These are phyloP conservation scores for Ammodytes marinus DNA, from an alignment of 2,113 vertebrate species.

Conservation along the genomic window DNA sequence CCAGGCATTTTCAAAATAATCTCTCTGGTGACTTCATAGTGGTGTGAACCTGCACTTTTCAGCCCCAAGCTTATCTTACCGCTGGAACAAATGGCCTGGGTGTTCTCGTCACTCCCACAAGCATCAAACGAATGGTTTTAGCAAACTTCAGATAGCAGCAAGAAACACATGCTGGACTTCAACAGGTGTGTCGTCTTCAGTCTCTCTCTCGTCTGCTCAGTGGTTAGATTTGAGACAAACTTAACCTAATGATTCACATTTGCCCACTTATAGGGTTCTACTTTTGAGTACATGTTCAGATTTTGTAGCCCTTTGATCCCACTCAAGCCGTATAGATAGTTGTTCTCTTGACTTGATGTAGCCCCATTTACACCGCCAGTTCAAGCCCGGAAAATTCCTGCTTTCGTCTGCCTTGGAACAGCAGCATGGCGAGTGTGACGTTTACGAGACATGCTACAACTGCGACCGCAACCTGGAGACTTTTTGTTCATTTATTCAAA, in stretches of 20 bases:
- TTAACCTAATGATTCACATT: not conserved
- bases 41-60: constrained; percentile 13
- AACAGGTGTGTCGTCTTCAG: no score
- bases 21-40: not conserved
- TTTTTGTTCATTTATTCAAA: no score
- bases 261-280: not conserved
- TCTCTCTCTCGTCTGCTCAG: not conserved
- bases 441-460: no score
- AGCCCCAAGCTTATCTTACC: not conserved
- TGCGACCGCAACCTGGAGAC: no score
- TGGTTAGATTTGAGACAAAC: not conserved
- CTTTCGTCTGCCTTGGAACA: no score
- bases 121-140: not conserved
- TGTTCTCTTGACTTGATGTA: not conserved
- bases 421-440: no score
- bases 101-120: no score
- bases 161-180: not conserved
- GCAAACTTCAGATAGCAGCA: constrained; percentile 1
- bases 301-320: not conserved
- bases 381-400: no score
- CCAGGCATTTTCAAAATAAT: not conserved
- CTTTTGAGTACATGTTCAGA: not conserved
- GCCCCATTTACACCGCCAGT: no score
- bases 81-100: not conserved
- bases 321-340: not conserved